A percentile compares a stretch with the other conserved stretches of the same genome.
These are phyloP conservation scores for Novumbra hubbsi DNA, from an alignment of 2,797 vertebrate species.

Conservation along the genomic window DNA sequence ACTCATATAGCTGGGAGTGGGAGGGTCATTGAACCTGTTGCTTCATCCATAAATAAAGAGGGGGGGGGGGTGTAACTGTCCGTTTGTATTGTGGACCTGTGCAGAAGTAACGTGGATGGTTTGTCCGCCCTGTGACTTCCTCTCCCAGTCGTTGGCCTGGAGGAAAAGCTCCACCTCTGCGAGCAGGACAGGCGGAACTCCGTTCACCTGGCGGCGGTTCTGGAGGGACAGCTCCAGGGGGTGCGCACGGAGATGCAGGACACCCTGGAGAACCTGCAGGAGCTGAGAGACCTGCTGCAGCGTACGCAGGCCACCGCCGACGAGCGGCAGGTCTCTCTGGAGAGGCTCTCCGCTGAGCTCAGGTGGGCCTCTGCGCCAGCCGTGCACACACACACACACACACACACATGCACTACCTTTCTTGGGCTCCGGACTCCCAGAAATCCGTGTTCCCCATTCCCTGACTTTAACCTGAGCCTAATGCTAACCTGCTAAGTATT, in stretches of 20 bases:
- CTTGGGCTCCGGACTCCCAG: too few relatives aligned
- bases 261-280: slow-evolving; percentile 74
- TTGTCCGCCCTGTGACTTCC: background rate
- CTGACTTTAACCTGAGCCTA: background rate
- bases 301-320: slow-evolving; percentile 79
- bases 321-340: slow-evolving; percentile 73
- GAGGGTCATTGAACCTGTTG: too few relatives aligned
- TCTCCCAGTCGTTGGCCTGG: slow-evolving; percentile 76
- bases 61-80: background rate
- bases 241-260: slow-evolving; percentile 73
- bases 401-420: background rate
- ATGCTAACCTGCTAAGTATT: too few relatives aligned
- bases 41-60: background rate
- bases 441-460: background rate
- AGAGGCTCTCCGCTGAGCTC: slow-evolving; percentile 81
- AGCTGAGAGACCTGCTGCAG: slow-evolving; percentile 79
- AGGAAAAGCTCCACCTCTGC: slow-evolving; percentile 80
- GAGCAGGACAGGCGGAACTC: slow-evolving; percentile 74
- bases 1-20: too few relatives aligned
- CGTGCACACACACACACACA: background rate
- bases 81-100: too few relatives aligned
- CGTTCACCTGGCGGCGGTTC: slow-evolving; percentile 64
- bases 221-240: slow-evolving; percentile 80
- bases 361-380: slow-evolving; percentile 69
- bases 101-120: too few relatives aligned